phyloP scores from a whole-genome alignment of 2,888 invertebrate genomes.

The Zaprionus obscuricornis region DNA sequence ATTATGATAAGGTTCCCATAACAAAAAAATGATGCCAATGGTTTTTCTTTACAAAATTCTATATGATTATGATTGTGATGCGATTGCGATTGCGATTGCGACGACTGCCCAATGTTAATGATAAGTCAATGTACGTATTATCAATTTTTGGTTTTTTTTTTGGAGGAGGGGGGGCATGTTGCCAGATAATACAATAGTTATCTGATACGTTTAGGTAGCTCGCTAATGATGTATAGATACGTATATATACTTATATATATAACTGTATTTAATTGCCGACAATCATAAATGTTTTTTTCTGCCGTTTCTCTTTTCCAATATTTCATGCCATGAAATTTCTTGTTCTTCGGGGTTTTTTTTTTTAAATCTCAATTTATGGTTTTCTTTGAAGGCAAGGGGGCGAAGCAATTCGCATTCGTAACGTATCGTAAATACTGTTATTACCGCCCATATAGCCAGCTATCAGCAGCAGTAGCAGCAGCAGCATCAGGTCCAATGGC shows the following conservation, averaged over 20 bases:
- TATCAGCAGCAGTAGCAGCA: neutral
- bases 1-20: too few relatives aligned
- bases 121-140: too few relatives aligned
- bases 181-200: neutral
- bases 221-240: neutral
- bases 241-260: constrained; percentile 19
- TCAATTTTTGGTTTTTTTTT: too few relatives aligned
- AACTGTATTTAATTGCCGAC: constrained; percentile 47
- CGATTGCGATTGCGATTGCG: too few relatives aligned
- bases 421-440: constrained; percentile 62
- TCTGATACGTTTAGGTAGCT: neutral
- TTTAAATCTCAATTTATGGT: constrained; percentile 64
- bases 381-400: too few relatives aligned
- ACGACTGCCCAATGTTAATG: too few relatives aligned
- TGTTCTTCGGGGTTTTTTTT: constrained; percentile 18
- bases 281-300: constrained; percentile 57
- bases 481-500: constrained; percentile 19
- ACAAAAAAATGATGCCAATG: too few relatives aligned
- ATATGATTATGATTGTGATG: too few relatives aligned
- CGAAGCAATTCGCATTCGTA: constrained; percentile 20
- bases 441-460: constrained; percentile 36
- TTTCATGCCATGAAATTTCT: neutral
- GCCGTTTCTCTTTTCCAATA: constrained; percentile 15
- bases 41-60: too few relatives aligned
- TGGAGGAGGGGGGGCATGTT: too few relatives aligned